A percentile compares a stretch with the other conserved stretches of the same genome.
These are phyloP conservation scores for Pseudois nayaur DNA, from an alignment of 2,113 vertebrate genomes.

Conservation along the genomic window DNA sequence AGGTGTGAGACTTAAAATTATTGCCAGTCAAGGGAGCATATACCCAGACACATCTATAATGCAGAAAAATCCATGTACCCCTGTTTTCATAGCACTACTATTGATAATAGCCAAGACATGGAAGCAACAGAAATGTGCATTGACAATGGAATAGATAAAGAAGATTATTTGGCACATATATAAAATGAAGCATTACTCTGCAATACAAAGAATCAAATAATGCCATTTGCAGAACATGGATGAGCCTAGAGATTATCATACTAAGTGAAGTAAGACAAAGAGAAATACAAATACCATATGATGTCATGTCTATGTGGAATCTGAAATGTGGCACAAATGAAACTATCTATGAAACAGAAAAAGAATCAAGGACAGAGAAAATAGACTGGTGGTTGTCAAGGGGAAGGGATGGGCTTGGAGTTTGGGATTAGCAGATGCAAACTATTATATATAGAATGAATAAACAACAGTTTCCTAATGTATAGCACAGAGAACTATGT, in stretches of 20 bases:
- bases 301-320: background rate
- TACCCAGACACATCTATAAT: background rate
- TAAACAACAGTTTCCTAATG: background rate
- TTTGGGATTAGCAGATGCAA: background rate
- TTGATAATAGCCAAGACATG: background rate
- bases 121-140: background rate
- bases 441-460: background rate
- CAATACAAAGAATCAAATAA: background rate
- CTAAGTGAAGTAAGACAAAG: background rate
- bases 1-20: background rate
- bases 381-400: background rate
- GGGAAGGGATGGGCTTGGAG: background rate
- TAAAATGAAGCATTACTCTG: background rate
- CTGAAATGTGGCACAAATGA: background rate
- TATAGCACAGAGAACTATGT: background rate
- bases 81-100: background rate
- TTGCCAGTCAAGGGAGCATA: background rate
- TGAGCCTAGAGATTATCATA: background rate
- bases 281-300: background rate
- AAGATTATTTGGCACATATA: background rate
- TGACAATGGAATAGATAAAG: background rate
- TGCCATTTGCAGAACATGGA: background rate
- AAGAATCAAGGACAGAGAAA: background rate
- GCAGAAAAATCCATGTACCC: background rate
- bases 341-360: background rate